phyloP scores from a whole-genome alignment of 2,888 invertebrate species.

The Tethea ocularis region DNA sequence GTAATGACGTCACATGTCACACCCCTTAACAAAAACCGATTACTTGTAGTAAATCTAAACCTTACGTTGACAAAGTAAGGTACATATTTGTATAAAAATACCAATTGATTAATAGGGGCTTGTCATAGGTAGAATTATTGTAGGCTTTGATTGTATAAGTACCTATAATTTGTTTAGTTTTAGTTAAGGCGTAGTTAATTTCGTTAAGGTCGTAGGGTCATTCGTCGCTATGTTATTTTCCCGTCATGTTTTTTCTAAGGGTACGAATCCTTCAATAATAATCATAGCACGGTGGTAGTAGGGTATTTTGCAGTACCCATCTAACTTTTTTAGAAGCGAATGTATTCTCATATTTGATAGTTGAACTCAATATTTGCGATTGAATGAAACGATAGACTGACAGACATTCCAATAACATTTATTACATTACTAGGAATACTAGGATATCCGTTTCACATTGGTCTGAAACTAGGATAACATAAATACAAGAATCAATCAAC shows the following conservation, averaged over 20 bases:
- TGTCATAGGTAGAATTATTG: not conserved
- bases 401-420: not conserved
- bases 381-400: not conserved
- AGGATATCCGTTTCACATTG: constrained; percentile 2
- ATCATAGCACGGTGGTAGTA: no score
- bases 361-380: not conserved
- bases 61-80: not conserved
- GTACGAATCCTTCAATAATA: no score
- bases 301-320: no score
- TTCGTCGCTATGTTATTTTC: no score
- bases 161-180: not conserved
- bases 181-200: not conserved
- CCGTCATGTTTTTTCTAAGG: no score
- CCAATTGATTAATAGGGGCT: constrained; percentile 4
- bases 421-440: not conserved
- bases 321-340: no score
- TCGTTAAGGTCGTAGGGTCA: not conserved
- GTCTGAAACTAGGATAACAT: not conserved
- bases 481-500: not conserved
- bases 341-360: not conserved
- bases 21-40: not conserved
- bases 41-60: not conserved
- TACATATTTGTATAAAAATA: not conserved
- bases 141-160: not conserved
- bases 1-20: constrained; percentile 9